Evolutionary conservation across 2,797 vertebrate genomes (phyloP), one percentile per base, ranked within the genome.

Genomic region (Centropyge bicolor): DNA sequence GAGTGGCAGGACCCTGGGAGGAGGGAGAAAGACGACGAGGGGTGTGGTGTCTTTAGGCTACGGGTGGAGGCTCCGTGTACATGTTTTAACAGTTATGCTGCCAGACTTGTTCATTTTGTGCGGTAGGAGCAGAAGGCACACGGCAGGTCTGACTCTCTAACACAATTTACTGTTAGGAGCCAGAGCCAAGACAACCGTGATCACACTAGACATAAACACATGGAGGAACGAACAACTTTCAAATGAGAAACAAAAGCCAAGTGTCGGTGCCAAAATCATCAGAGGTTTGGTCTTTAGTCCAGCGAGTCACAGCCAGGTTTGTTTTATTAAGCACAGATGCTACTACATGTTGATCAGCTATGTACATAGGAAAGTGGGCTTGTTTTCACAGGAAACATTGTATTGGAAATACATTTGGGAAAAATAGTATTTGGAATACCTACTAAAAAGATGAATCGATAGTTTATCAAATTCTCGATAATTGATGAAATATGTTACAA

Each of bases 21-120:
- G 70, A 81, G 59, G 70, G 35, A 73, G 51, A 36, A 35, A 52
- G 56, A 67, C 9, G 16, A 6, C 5, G 43, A 86, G 65, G 79
- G 89, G 94, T 87, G 94, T 92, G 93, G 94, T 91, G 78, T 69
- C 94, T 89, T 70, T 0, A 76, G 92, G 94, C 85, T 76, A 80
- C n/a, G 76, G 82, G 85, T 64, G 86, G 84, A 81, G 84, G 24
- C 12, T 62, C 45, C 12, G 24, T 14, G 9, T 52, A 48, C 72
- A 43, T 43, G 59, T 70, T 68, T 71, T 51, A 78, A 86, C 79
- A 60, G 70, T 62, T 31, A 45, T 5, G 31, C 11, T 78, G 52
- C 74, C 49, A 63, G 38, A 70, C 41, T 17, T 7, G 54, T 59
- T 84, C 20, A 40, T 13, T 36, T 20, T 7, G n/a, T 27, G 4